Percentiles rank a stretch among this genome's conserved stretches.
phyloP scores from a whole-genome alignment of 2,888 invertebrate species.

The Dusona sp. region DNA sequence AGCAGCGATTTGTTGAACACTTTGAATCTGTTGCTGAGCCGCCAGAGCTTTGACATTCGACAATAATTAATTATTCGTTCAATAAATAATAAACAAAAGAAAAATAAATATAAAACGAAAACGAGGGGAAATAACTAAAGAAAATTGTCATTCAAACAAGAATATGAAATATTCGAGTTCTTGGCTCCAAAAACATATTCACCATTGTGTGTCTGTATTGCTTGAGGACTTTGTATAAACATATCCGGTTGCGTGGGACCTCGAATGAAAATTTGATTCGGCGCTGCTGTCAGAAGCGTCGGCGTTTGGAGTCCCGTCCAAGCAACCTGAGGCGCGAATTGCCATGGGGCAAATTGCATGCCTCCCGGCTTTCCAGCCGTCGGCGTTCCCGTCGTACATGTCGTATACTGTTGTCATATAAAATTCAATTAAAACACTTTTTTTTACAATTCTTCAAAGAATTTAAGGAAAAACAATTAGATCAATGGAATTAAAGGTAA shows the following conservation, averaged over 20 bases:
- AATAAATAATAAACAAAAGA: not conserved
- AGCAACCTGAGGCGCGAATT: slow-evolving; percentile 91
- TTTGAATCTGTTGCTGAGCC: slow-evolving; percentile 84
- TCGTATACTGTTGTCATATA: slow-evolving; percentile 81
- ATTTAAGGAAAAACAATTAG: not conserved
- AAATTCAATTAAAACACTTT: not conserved
- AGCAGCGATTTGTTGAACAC: slow-evolving; percentile 83
- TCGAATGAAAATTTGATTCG: slow-evolving; percentile 93
- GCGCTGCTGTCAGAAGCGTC: slow-evolving; percentile 88
- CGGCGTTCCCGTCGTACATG: slow-evolving; percentile 82
- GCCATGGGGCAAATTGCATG: slow-evolving; percentile 94
- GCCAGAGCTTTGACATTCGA: slow-evolving; percentile 78
- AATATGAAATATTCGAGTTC: not conserved
- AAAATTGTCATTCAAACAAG: not conserved
- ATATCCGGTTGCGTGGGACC: slow-evolving; percentile 92
- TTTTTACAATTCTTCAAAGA: not conserved
- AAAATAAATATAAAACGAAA: slow-evolving; percentile 9
- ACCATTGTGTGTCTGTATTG: slow-evolving; percentile 90
- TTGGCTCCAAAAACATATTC: slow-evolving; percentile 79
- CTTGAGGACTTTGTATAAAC: slow-evolving; percentile 93
- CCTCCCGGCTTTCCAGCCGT: slow-evolving; percentile 80
- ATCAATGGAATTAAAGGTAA: not conserved
- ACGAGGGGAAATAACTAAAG: not conserved
- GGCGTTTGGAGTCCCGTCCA: slow-evolving; percentile 92
- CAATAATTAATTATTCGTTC: not conserved